Evolutionary conservation across 2,797 vertebrate genomes (phyloP).

Genomic region (Chanos chanos): DNA sequence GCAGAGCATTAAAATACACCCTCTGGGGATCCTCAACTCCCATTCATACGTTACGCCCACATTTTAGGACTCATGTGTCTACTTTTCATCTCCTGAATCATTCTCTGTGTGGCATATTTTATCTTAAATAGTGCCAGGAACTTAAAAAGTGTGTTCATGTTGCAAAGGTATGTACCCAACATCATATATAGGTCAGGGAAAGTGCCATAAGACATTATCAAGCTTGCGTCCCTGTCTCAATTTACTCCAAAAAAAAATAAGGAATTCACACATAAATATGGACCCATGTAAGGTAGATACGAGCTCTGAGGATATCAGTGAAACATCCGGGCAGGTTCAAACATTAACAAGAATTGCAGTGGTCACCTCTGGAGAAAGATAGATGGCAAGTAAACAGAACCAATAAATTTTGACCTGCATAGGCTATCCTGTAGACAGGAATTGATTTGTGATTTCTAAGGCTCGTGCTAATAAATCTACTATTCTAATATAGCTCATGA

Average conservation of each 20-base stretch:
- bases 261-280: not conserved
- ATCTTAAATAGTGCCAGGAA: not conserved
- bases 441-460: too few relatives aligned
- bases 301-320: not conserved
- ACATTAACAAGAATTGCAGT: too few relatives aligned
- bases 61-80: conserved; percentile 3
- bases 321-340: too few relatives aligned
- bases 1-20: conserved; percentile 48
- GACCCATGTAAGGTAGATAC: not conserved
- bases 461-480: too few relatives aligned
- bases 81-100: conserved; percentile 1
- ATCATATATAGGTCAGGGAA: not conserved
- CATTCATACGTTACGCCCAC: conserved; percentile 43
- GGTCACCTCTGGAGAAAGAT: too few relatives aligned
- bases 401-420: too few relatives aligned
- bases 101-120: not conserved
- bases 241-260: not conserved
- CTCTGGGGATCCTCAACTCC: conserved; percentile 48
- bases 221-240: too few relatives aligned
- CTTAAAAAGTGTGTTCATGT: not conserved
- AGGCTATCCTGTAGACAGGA: too few relatives aligned
- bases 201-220: too few relatives aligned
- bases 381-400: too few relatives aligned
- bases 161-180: not conserved
- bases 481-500: too few relatives aligned